Base-by-base conservation (phyloP, 2,113 vertebrate genomes). In the Sinocyclocheilus maitianheensis region DNA sequence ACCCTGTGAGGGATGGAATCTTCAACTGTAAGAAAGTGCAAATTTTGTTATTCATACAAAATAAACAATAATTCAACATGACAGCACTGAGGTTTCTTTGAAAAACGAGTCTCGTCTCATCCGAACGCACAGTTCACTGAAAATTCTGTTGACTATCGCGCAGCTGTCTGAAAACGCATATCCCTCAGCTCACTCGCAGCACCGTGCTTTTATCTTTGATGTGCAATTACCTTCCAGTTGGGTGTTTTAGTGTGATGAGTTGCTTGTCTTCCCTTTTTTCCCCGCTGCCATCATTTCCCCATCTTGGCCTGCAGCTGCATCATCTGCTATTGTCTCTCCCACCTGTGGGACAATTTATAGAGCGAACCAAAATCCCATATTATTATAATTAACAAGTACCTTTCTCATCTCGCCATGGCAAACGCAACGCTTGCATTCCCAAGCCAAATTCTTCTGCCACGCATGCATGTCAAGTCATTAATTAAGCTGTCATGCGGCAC, bases 301-400 rank as follows among this genome's bases (percentile, higher is more conserved):
- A 89, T 91, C 78, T 87, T 71, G 84, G 77, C 87, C 63, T 87
- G 89, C 83, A 91, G 85, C 87, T 84, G 86, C 90, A 91, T 92
- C 89, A 91, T 88, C 75, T 84, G 79, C 87, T 88, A 85, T 92
- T 93, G 90, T 92, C 83, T 89, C 43, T 43, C 51, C 89, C 88
- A 91, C 90, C 89, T 91, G 88, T 82, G 82, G 87, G 83, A 83
- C 69, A 88, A 88, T 81, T 90, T 86, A 91, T 90, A 43, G 81
- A 87, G 85, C 69, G 37, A 77, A 58, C 83, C 71, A 85, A 89
- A 87, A 87, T 86, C 58, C 69, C 83, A 88, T 90, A 89, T 92
- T 87, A 91, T 87, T 90, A 91, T 93, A 92, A 93, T 93, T 92
- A 93, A 90, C 87, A 87, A 74, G 77, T 69, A 90, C 51, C 67